Percentiles rank a stretch among this genome's conserved stretches.
These are phyloP conservation scores for Archaeoteleia sp. DNA, from an alignment of 2,888 invertebrate genomes.

Conservation along the genomic window DNA sequence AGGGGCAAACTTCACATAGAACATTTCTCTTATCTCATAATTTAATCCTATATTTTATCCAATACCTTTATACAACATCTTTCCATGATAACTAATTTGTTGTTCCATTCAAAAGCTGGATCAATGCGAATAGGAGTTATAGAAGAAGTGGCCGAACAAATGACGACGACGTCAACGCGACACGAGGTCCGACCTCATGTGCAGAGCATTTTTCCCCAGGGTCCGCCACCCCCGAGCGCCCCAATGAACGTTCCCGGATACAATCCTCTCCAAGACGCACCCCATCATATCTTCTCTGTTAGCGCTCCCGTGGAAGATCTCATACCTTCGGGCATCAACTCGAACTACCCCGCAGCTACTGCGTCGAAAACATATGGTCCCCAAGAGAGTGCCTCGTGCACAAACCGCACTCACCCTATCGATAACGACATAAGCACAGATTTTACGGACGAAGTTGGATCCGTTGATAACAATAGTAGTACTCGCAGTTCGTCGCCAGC, in stretches of 20 bases:
- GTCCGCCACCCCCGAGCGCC: conserved; percentile 79
- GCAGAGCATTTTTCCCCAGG: conserved; percentile 71
- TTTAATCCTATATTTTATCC: background rate
- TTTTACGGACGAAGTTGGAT: conserved; percentile 53
- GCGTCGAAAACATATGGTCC: too few species aligned
- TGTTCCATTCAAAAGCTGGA: conserved; percentile 58
- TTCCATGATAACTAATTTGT: too few species aligned
- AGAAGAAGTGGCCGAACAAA: conserved; percentile 83
- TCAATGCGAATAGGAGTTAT: conserved; percentile 73
- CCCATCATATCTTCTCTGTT: conserved; percentile 62
- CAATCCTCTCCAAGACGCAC: too few species aligned
- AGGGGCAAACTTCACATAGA: too few species aligned
- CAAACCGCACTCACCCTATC: background rate
- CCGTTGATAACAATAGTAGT: conserved; percentile 57
- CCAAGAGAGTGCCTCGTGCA: too few species aligned
- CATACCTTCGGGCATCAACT: conserved; percentile 39
- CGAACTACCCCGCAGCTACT: too few species aligned
- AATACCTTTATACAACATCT: background rate
- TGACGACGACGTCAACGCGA: conserved; percentile 86
- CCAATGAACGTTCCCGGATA: conserved; percentile 80
- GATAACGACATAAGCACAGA: conserved; percentile 40
- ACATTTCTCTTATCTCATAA: too few species aligned
- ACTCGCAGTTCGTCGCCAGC: conserved; percentile 57
- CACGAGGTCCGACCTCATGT: conserved; percentile 74
- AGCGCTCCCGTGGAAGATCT: conserved; percentile 65